These are phyloP conservation scores for Micropterix aruncella DNA, from an alignment of 2,888 invertebrate species.

Conservation along the genomic window DNA sequence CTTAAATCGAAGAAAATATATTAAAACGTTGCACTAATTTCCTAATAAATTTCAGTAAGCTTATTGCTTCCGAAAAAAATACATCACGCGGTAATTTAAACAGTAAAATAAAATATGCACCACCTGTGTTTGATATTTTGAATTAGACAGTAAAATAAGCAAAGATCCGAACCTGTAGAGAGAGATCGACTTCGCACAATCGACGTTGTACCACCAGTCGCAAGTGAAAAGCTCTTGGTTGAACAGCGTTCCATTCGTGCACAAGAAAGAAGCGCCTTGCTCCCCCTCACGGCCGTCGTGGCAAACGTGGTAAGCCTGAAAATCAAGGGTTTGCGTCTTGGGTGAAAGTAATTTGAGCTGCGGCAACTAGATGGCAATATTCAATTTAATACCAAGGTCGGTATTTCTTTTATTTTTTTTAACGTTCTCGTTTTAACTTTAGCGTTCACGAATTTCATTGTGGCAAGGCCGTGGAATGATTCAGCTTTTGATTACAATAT, in stretches of 20 bases:
- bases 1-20: conserved; percentile 29
- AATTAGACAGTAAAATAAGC: neutral
- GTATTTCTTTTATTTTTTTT: no score
- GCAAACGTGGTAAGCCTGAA: conserved; percentile 74
- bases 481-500: no score
- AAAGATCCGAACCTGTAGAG: conserved; percentile 55
- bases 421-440: no score
- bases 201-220: conserved; percentile 88
- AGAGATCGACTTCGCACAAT: conserved; percentile 59
- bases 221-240: conserved; percentile 77
- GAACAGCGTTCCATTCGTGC: conserved; percentile 77
- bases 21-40: conserved; percentile 3
- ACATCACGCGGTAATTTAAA: no score
- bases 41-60: no score
- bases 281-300: conserved; percentile 77
- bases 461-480: no score
- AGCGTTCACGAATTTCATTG: no score
- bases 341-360: neutral
- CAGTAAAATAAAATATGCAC: neutral
- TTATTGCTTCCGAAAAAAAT: no score
- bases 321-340: conserved; percentile 6
- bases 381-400: no score
- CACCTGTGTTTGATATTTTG: neutral
- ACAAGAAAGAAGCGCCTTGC: conserved; percentile 71
- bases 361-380: no score